Percentiles rank a stretch among this genome's conserved stretches.
Evolutionary conservation across 2,888 invertebrate genomes (phyloP).

Genomic region (Labia minor): DNA sequence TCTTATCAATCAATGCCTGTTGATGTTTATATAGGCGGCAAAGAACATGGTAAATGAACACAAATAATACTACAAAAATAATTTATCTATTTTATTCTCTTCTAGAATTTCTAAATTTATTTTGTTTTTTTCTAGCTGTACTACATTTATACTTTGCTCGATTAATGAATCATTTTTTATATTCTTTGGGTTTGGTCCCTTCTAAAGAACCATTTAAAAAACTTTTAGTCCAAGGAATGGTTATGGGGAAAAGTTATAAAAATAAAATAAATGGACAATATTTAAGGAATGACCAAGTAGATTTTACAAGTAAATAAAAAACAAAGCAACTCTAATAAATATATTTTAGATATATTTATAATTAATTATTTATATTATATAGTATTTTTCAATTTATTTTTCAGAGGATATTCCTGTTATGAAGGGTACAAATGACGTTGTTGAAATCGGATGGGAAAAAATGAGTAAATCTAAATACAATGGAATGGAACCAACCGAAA

Average conservation of each 20-base stretch:
- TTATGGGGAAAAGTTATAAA: slow-evolving; percentile 73
- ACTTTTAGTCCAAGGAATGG: slow-evolving; percentile 91
- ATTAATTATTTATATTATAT: background rate
- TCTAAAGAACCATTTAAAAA: slow-evolving; percentile 80
- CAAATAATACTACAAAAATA: slow-evolving; percentile 18
- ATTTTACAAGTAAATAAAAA: slow-evolving; percentile 28
- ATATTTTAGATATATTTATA: background rate
- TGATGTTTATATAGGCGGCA: slow-evolving; percentile 91
- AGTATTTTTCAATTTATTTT: background rate
- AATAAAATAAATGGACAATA: slow-evolving; percentile 69
- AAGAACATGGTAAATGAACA: slow-evolving; percentile 72
- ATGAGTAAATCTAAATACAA: slow-evolving; percentile 99
- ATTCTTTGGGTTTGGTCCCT: slow-evolving; percentile 62
- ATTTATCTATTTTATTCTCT: too few relatives aligned
- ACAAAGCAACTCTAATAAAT: background rate
- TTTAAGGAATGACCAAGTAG: slow-evolving; percentile 53
- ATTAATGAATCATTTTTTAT: slow-evolving; percentile 85
- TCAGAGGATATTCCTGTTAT: slow-evolving; percentile 42
- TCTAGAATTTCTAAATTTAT: background rate
- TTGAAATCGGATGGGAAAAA: slow-evolving; percentile 82
- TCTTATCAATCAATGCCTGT: slow-evolving; percentile 64
- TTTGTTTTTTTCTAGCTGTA: slow-evolving; percentile 51
- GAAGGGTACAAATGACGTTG: slow-evolving; percentile 52
- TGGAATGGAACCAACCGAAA: slow-evolving; percentile 81
- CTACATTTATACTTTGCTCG: slow-evolving; percentile 94